phyloP scores from a whole-genome alignment of 2,888 invertebrate species.

The Microplitis manilae region DNA sequence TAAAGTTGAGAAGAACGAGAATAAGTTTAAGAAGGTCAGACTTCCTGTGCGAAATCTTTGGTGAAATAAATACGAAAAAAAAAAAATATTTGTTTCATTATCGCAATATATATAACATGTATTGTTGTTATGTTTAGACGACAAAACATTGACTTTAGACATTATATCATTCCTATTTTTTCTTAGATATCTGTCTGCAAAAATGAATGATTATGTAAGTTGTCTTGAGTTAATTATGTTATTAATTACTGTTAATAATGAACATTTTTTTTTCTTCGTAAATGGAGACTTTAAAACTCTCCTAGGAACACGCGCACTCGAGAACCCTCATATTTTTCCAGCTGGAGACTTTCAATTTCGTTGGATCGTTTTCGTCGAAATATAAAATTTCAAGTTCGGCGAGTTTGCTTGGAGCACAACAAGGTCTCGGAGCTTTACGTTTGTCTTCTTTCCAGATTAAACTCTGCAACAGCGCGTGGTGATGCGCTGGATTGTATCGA shows the following conservation, averaged over 20 bases:
- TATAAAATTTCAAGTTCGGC: slow-evolving; percentile 78
- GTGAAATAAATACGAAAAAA: slow-evolving; percentile 10
- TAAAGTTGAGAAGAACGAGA: slow-evolving; percentile 15
- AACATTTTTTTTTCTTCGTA: not conserved
- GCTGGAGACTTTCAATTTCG: slow-evolving; percentile 77
- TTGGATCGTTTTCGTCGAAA: slow-evolving; percentile 77
- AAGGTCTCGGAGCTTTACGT: slow-evolving; percentile 75
- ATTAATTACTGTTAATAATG: not conserved
- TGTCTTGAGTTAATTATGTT: not conserved
- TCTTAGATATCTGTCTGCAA: not conserved
- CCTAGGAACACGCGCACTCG: slow-evolving; percentile 81
- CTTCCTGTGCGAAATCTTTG: slow-evolving; percentile 11
- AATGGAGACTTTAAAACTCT: not conserved
- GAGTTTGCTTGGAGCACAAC: slow-evolving; percentile 81
- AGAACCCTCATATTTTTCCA: slow-evolving; percentile 82
- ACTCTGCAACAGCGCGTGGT: slow-evolving; percentile 81
- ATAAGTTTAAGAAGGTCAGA: slow-evolving; percentile 7
- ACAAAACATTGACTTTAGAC: slow-evolving; percentile 1
- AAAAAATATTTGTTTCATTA: not conserved
- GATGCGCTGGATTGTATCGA: slow-evolving; percentile 79
- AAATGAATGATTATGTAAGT: not conserved
- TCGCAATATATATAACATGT: not conserved
- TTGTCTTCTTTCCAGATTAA: slow-evolving; percentile 78
- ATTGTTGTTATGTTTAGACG: not conserved
- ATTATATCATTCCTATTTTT: not conserved